Percentiles rank a stretch among this genome's conserved stretches.
phyloP scores from a whole-genome alignment of 1,140 invertebrate genomes.

The Trachymyrmex septentrionalis region DNA sequence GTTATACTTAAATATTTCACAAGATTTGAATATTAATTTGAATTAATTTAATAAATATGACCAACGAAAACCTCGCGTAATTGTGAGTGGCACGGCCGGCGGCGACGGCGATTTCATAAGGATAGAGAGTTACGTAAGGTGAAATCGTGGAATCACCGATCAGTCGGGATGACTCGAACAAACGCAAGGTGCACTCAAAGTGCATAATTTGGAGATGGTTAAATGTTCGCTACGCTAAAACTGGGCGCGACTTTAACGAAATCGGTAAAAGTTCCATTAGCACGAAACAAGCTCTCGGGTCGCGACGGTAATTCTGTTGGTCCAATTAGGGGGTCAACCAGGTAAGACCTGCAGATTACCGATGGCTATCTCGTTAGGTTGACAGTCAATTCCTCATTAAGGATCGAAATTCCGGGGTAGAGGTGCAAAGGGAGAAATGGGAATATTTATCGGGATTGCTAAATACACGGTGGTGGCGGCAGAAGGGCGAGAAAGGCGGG shows the following conservation, averaged over 20 bases:
- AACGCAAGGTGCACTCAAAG: constrained; percentile 25
- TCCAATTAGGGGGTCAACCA: constrained; percentile 64
- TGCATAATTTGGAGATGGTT: constrained; percentile 20
- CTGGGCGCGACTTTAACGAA: constrained; percentile 13
- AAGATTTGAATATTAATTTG: constrained; percentile 24
- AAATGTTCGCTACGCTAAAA: constrained; percentile 3
- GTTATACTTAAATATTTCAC: background rate
- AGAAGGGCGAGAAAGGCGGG: background rate
- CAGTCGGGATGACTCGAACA: background rate
- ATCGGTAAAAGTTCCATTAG: constrained; percentile 55
- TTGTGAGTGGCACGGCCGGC: background rate
- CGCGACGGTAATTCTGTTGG: constrained; percentile 28
- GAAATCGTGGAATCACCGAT: constrained; percentile 17
- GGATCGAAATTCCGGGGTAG: constrained; percentile 30
- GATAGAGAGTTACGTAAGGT: constrained; percentile 33
- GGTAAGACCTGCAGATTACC: constrained; percentile 43
- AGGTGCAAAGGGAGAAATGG: constrained; percentile 6
- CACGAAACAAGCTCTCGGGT: constrained; percentile 16
- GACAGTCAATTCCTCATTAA: constrained; percentile 54
- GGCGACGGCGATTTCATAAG: constrained; percentile 9
- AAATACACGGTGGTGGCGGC: constrained; percentile 24
- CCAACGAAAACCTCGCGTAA: background rate
- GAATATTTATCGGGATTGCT: constrained; percentile 57
- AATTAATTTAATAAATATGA: background rate
- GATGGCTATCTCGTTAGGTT: constrained; percentile 57